Evolutionary conservation across 2,888 invertebrate genomes (phyloP).

Genomic region (Parthenolecanium corni): DNA sequence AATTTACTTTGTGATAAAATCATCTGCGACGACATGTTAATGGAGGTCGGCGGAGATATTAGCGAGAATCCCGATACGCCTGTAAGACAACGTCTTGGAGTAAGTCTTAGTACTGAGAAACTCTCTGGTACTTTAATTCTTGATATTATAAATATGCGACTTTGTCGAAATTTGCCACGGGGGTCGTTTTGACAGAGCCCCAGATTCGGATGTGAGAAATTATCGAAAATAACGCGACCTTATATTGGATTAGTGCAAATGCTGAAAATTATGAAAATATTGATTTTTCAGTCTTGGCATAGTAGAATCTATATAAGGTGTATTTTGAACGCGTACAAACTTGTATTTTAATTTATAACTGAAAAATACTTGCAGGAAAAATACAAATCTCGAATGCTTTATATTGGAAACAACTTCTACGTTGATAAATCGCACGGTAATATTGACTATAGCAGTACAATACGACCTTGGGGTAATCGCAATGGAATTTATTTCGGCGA

Average conservation of each 20-base stretch:
- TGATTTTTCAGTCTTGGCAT: too few relatives aligned
- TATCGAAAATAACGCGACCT: too few relatives aligned
- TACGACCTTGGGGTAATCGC: slow-evolving; percentile 47
- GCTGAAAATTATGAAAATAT: too few relatives aligned
- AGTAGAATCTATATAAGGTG: too few relatives aligned
- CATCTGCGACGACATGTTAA: slow-evolving; percentile 55
- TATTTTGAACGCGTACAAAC: too few relatives aligned
- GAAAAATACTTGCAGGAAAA: slow-evolving; percentile 43
- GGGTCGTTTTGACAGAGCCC: too few relatives aligned
- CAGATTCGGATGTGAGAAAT: too few relatives aligned
- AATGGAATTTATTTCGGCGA: slow-evolving; percentile 6
- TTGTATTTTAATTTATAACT: not conserved
- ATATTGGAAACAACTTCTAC: slow-evolving; percentile 67
- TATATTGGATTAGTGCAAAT: too few relatives aligned
- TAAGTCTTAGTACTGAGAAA: slow-evolving; percentile 11
- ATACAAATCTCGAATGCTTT: slow-evolving; percentile 62
- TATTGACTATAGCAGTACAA: slow-evolving; percentile 53
- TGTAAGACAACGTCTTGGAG: slow-evolving; percentile 13
- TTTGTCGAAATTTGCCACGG: too few relatives aligned
- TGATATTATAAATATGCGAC: too few relatives aligned
- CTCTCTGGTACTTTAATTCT: too few relatives aligned
- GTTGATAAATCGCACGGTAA: slow-evolving; percentile 54
- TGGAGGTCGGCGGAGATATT: slow-evolving; percentile 42
- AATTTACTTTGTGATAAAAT: slow-evolving; percentile 62
- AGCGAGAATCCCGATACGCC: slow-evolving; percentile 43